phyloP scores from a whole-genome alignment of 2,888 invertebrate species.

The Yponomeuta cagnagella region DNA sequence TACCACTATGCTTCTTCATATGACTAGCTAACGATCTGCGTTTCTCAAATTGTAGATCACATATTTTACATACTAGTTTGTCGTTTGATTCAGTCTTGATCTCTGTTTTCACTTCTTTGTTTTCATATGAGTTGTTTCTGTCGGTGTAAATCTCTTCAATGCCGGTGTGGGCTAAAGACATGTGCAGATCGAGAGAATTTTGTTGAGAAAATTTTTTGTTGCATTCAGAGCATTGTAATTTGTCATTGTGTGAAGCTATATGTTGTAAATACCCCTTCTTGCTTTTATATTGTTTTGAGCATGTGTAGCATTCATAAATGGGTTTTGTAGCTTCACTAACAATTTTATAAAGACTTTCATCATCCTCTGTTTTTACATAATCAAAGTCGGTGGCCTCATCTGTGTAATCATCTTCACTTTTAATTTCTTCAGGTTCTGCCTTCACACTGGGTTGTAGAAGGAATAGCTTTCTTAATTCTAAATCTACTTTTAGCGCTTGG shows the following conservation, averaged over 20 bases:
- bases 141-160: background rate
- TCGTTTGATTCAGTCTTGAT: slow-evolving; percentile 32
- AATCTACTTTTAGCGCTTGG: slow-evolving; percentile 45
- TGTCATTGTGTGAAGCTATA: slow-evolving; percentile 49
- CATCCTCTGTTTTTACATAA: slow-evolving; percentile 9
- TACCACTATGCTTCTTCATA: slow-evolving; percentile 43
- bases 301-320: slow-evolving; percentile 47
- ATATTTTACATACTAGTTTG: slow-evolving; percentile 62
- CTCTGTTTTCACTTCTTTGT: slow-evolving; percentile 20
- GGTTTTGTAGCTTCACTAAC: background rate
- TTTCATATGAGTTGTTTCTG: background rate
- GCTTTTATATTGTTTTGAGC: slow-evolving; percentile 61
- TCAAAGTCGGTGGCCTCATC: background rate
- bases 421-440: slow-evolving; percentile 40
- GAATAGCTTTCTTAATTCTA: slow-evolving; percentile 43
- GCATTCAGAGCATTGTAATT: slow-evolving; percentile 42
- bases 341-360: background rate
- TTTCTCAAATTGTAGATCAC: slow-evolving; percentile 69
- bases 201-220: slow-evolving; percentile 42
- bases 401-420: slow-evolving; percentile 17
- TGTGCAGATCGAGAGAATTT: slow-evolving; percentile 45
- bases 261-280: slow-evolving; percentile 66
- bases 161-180: slow-evolving; percentile 28
- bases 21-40: slow-evolving; percentile 64
- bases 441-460: slow-evolving; percentile 23